phyloP scores from a whole-genome alignment of 2,113 vertebrate species.

The Phalacrocorax aristotelis region DNA sequence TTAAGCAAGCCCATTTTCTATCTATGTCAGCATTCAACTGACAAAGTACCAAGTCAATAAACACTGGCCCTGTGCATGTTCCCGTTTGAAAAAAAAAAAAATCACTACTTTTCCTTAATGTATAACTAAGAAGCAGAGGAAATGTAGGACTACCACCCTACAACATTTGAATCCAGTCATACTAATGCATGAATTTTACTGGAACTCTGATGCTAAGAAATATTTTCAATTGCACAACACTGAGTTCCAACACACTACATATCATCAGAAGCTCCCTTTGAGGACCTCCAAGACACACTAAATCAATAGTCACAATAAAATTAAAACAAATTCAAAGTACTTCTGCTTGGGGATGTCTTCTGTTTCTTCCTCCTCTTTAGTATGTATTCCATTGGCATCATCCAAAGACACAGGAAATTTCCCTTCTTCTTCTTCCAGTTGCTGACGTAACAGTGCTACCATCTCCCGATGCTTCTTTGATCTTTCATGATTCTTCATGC shows the following conservation, averaged over 20 bases:
- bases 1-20: neutral
- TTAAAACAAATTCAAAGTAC: conserved; percentile 65
- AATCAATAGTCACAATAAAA: neutral
- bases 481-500: conserved; percentile 93
- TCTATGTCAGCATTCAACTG: neutral
- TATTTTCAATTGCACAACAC: neutral
- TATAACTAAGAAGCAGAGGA: neutral
- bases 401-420: conserved; percentile 57
- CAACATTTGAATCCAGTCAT: neutral
- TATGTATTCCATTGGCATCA: conserved; percentile 50
- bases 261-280: neutral
- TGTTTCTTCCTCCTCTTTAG: conserved; percentile 68
- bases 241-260: neutral
- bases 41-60: neutral
- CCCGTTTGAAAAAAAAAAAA: neutral
- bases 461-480: conserved; percentile 96
- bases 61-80: neutral
- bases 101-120: neutral
- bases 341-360: conserved; percentile 77
- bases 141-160: neutral
- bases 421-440: conserved; percentile 87
- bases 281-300: neutral
- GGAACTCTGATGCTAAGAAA: neutral
- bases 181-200: neutral
- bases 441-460: conserved; percentile 87